Evolutionary conservation across 1,140 invertebrate species (phyloP), one percentile per base, ranked within the genome.

Genomic region (Agrypnia vestita): DNA sequence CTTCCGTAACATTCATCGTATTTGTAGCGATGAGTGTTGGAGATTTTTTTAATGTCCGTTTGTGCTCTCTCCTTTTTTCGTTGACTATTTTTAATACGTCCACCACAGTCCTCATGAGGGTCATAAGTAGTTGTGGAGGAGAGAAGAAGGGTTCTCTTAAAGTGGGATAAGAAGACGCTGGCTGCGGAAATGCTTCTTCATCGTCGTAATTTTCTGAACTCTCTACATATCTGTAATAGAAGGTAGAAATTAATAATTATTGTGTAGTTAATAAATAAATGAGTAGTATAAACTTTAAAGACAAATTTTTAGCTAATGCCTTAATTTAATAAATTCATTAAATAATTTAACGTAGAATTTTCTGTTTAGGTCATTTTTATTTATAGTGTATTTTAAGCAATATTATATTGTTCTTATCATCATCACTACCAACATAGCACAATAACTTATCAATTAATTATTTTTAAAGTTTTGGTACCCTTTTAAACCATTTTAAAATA

Each of bases 41-140:
- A 9, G 71, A 53, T 21, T 73, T 55, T 53, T 49, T 55, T 11
- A 49, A 35, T 35, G 6, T 35, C 6, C 25, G 15, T 73, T 25
- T 19, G 46, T 46, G 17, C 35, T 64, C 67, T 49, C n/a, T 84
- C 73, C 19, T 83, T 17, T 86, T 86, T 78, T 85, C 86, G 75
- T 89, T 89, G 15, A 89, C 84, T 55, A 85, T 88, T 61, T 86
- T 85, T 11, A 89, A 84, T 0, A 89, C 86, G 25, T 89, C 88
- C 1, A 88, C 79, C 0, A 85, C 84, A 0, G 88, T 89, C 11
- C 86, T 82, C 19, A 89, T 79, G 0, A 86, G 84, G 6, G 86
- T 87, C 12, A 89, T 83, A 8, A 89, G 85, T 9, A 88, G 64
- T 81, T 89, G 86, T 1, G 88, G 86, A 4, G 86, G 83, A 0